A percentile compares a stretch with the other conserved stretches of the same genome.
Conservation (phyloP, 2,888 invertebrate species). For the Archaeoteleia sp. region DNA sequence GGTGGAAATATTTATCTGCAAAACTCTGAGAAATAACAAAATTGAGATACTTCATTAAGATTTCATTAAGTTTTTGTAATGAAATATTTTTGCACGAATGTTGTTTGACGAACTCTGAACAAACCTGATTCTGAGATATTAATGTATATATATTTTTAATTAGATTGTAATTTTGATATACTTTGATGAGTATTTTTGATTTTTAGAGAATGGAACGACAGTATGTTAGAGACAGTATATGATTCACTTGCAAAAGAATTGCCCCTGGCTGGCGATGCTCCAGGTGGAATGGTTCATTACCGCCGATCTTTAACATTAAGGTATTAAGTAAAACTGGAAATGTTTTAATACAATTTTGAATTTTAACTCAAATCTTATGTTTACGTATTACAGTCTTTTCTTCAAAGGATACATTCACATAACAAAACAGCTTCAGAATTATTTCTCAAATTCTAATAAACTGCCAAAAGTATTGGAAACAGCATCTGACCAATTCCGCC, state of each 20-base stretch:
- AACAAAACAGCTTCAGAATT: slow-evolving; percentile 74
- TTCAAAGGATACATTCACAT: slow-evolving; percentile 82
- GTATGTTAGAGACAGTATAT: slow-evolving; percentile 79
- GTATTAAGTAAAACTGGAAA: no score
- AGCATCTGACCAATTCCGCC: slow-evolving; percentile 77
- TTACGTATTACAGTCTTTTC: slow-evolving; percentile 77
- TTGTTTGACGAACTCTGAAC: no score
- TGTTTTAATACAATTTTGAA: no score
- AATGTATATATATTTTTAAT: no score
- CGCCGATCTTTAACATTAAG: slow-evolving; percentile 84
- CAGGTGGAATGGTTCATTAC: slow-evolving; percentile 90
- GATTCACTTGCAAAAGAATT: slow-evolving; percentile 83
- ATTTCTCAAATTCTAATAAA: slow-evolving; percentile 34
- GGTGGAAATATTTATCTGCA: neutral
- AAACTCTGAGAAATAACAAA: slow-evolving; percentile 8
- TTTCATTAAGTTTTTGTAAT: no score
- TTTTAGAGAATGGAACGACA: slow-evolving; percentile 81
- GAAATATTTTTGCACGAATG: no score
- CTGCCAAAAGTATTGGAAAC: slow-evolving; percentile 67
- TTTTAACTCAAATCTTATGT: no score
- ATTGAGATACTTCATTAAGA: no score
- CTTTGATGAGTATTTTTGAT: no score
- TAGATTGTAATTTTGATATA: no score
- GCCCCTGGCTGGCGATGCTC: slow-evolving; percentile 84
- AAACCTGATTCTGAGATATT: no score